Evolutionary conservation across 2,113 vertebrate species (phyloP).

Genomic region (Prochilodus magdalenae): DNA sequence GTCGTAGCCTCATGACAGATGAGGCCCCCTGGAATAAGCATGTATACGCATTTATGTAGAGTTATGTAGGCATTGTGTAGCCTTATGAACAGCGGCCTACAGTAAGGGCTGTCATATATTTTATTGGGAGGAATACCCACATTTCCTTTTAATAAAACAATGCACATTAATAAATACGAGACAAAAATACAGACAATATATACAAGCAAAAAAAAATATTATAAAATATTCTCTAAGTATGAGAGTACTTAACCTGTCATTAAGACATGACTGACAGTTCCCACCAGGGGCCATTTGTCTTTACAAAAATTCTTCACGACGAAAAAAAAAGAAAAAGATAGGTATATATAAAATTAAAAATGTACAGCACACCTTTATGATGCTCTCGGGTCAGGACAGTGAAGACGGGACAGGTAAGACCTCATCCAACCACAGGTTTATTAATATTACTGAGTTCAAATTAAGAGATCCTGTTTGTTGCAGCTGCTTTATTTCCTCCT

Average conservation of each 20-base stretch:
- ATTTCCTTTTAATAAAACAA: not conserved
- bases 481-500: too few relatives aligned
- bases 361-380: not conserved
- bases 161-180: not conserved
- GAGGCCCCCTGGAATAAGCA: too few relatives aligned
- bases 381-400: not conserved
- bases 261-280: constrained; percentile 2
- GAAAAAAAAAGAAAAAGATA: too few relatives aligned
- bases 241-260: constrained; percentile 11
- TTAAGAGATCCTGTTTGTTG: too few relatives aligned
- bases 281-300: not conserved
- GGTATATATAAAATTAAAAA: too few relatives aligned
- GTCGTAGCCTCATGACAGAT: too few relatives aligned
- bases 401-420: not conserved
- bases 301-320: too few relatives aligned
- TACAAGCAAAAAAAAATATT: not conserved
- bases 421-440: not conserved
- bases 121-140: not conserved
- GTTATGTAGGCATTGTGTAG: too few relatives aligned
- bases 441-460: too few relatives aligned
- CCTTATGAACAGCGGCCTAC: too few relatives aligned
- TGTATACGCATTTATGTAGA: too few relatives aligned
- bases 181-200: not conserved
- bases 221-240: not conserved
- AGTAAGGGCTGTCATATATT: too few relatives aligned